Conservation (phyloP, 1,140 invertebrate species). For the Kradibia gibbosae region DNA sequence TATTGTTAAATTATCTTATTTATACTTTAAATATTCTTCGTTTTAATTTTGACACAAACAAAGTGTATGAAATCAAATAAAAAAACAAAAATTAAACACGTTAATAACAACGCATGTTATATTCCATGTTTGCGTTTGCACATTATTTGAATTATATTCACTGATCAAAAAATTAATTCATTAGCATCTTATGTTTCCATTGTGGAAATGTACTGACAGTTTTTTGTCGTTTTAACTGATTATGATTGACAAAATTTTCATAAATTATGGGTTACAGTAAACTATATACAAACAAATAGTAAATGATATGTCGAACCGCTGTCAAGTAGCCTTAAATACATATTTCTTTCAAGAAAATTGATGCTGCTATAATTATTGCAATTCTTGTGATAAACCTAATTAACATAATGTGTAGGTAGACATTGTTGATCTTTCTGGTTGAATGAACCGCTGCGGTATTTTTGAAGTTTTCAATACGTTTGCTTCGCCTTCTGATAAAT, state of each 20-base stretch:
- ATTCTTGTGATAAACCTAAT: conserved; percentile 6
- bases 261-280: too few species aligned
- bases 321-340: not conserved
- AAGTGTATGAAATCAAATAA: too few species aligned
- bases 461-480: conserved; percentile 4
- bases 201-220: not conserved
- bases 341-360: not conserved
- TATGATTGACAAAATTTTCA: too few species aligned
- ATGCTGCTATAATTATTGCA: conserved; percentile 10
- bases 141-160: not conserved
- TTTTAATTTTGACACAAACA: too few species aligned
- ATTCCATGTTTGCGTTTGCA: too few species aligned
- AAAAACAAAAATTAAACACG: too few species aligned
- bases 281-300: not conserved
- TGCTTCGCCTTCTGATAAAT: conserved; percentile 38
- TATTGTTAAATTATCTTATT: too few species aligned
- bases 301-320: not conserved
- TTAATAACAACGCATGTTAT: too few species aligned
- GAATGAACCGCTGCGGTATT: not conserved
- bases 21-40: too few species aligned
- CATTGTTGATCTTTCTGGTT: conserved; percentile 10
- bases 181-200: not conserved
- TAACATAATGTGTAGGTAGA: not conserved
- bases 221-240: too few species aligned
- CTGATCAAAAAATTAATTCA: not conserved